phyloP scores from a whole-genome alignment of 2,888 invertebrate species.

The Lithophane leautieri region DNA sequence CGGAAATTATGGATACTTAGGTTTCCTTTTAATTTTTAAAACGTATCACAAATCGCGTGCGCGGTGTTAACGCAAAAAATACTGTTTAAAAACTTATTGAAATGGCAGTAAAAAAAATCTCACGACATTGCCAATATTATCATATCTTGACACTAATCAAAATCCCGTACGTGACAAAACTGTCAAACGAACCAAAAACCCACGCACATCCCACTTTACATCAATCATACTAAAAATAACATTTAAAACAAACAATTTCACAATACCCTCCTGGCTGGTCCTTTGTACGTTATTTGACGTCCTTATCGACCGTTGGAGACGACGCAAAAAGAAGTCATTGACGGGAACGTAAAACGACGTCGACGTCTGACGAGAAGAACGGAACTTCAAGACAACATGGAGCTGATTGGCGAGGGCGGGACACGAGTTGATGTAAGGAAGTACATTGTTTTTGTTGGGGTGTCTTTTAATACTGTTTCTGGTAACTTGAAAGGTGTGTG shows the following conservation, averaged over 20 bases:
- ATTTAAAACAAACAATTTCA: conserved; percentile 64
- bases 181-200: conserved; percentile 15
- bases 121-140: conserved; percentile 17
- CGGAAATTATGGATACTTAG: neutral
- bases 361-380: conserved; percentile 68
- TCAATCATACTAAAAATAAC: conserved; percentile 60
- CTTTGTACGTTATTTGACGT: conserved; percentile 68
- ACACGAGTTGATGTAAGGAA: conserved; percentile 39
- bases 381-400: conserved; percentile 63
- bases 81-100: neutral
- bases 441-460: conserved; percentile 24
- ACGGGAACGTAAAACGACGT: conserved; percentile 54
- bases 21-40: neutral
- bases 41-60: too few species aligned
- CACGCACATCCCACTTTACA: conserved; percentile 29
- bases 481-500: neutral
- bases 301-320: conserved; percentile 71
- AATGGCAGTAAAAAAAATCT: neutral
- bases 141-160: conserved; percentile 15
- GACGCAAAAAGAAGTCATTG: conserved; percentile 63
- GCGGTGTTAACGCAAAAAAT: neutral
- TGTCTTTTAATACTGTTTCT: conserved; percentile 9
- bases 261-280: conserved; percentile 40
- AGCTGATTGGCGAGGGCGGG: conserved; percentile 55
- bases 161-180: conserved; percentile 27